phyloP scores from a whole-genome alignment of 2,113 vertebrate species.

The Myotis lucifugus region DNA sequence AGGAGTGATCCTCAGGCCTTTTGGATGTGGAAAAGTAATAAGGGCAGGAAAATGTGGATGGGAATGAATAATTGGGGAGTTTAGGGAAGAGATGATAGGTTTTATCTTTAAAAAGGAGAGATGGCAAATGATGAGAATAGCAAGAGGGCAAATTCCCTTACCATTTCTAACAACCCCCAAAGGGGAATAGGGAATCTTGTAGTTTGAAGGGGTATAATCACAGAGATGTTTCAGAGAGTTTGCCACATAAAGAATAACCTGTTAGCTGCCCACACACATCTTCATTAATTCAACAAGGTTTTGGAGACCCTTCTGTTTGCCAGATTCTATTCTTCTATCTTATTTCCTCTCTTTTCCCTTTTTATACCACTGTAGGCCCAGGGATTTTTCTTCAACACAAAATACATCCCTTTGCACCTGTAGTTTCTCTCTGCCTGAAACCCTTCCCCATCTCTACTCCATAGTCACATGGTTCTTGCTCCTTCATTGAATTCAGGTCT shows the following conservation, averaged over 20 bases:
- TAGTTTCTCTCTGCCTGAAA: not conserved
- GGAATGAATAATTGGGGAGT: not conserved
- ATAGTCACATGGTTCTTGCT: not conserved
- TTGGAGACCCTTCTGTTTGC: conserved; percentile 16
- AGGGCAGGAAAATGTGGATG: not conserved
- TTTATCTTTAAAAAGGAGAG: conserved; percentile 30
- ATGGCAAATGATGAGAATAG: not conserved
- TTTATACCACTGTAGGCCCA: not conserved
- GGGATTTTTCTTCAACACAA: not conserved
- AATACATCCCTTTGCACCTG: not conserved
- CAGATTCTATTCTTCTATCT: not conserved
- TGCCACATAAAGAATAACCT: not conserved
- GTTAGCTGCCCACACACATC: not conserved
- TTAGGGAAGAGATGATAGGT: not conserved
- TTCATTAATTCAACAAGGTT: not conserved
- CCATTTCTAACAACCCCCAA: not conserved
- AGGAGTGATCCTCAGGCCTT: not conserved
- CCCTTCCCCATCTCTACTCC: not conserved
- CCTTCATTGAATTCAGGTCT: not conserved
- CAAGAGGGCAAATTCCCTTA: not conserved
- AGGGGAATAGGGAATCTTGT: not conserved
- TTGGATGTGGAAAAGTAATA: not conserved
- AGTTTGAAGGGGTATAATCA: not conserved
- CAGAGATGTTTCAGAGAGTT: not conserved
- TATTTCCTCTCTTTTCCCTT: not conserved